phyloP scores from a whole-genome alignment of 2,888 invertebrate species.

The Machimus atricapillus region DNA sequence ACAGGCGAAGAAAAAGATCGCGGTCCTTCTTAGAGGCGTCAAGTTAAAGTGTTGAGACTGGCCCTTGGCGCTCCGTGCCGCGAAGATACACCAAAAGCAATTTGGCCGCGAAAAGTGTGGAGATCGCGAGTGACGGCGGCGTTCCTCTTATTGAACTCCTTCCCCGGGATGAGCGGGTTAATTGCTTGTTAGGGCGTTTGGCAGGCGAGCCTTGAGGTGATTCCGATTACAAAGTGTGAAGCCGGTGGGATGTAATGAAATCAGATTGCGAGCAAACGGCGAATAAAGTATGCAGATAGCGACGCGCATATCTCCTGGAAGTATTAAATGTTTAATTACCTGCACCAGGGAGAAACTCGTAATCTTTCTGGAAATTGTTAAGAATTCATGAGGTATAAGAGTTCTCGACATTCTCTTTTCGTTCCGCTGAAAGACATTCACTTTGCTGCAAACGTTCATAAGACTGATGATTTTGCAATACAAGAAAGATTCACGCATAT shows the following conservation, averaged over 20 bases:
- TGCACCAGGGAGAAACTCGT: neutral
- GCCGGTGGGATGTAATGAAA: neutral
- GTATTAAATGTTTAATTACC: neutral
- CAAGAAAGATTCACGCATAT: neutral
- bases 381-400: neutral
- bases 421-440: neutral
- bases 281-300: neutral
- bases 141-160: slow-evolving; percentile 22
- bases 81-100: neutral
- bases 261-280: neutral
- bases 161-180: slow-evolving; percentile 9
- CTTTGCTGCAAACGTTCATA: neutral
- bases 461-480: neutral
- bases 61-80: neutral
- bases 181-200: slow-evolving; percentile 36
- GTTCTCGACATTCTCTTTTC: neutral
- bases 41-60: neutral
- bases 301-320: neutral
- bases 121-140: neutral
- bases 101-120: slow-evolving; percentile 4
- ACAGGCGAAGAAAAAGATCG: neutral
- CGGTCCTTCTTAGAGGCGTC: slow-evolving; percentile 15
- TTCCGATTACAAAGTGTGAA: slow-evolving; percentile 16
- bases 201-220: slow-evolving; percentile 1
- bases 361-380: neutral